Evolutionary conservation across 2,888 invertebrate genomes (phyloP), one percentile per base, ranked within the genome.

Genomic region (Cataglyphis cursor): DNA sequence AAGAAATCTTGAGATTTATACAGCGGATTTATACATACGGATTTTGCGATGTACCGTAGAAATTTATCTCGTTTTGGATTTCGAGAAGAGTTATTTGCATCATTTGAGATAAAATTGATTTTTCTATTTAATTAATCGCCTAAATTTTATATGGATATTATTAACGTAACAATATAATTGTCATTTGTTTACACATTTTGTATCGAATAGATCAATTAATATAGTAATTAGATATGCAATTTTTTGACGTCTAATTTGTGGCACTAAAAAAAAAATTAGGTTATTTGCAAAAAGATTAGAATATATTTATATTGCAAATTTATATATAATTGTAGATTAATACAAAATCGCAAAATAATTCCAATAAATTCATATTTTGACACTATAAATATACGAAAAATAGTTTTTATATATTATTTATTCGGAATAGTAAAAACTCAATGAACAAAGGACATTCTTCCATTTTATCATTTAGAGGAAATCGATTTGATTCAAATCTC

Each of bases 1-100:
- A 35, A 72, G 21, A 44, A 44, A 70, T 44, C 35, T 78, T 41
- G 72, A 80, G 44, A 80, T 72, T 80, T 80, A 70, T 48, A 57
- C 28, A 35, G 8, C 4, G 24, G 24, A 24, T 24, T 24, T 24
- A 24, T 24, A 24, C 24, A 70, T 59, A 57, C n/a, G 35, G 24
- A 72, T 68, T 54, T 15, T 10, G 18, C n/a, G 38, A 35, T 41
- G 28, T 44, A 44, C 28, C 66, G 70, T 31, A 6, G 18, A 44
- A 41, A 10, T 44, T 80, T 44, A 35, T 61, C 44, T 12, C 18
- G 24, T 48, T 70, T 35, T n/a, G 12, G 35, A 61, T 80, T 61
- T 35, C 31, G 28, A 35, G 3, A 1, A 59, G 24, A 61, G 21
- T 8, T 72, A 24, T 61, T 61, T 72, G 5, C 28, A 41, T 31